Evolutionary conservation across 2,113 vertebrate species (phyloP).

Genomic region (Ophthalmolycus amberensis): DNA sequence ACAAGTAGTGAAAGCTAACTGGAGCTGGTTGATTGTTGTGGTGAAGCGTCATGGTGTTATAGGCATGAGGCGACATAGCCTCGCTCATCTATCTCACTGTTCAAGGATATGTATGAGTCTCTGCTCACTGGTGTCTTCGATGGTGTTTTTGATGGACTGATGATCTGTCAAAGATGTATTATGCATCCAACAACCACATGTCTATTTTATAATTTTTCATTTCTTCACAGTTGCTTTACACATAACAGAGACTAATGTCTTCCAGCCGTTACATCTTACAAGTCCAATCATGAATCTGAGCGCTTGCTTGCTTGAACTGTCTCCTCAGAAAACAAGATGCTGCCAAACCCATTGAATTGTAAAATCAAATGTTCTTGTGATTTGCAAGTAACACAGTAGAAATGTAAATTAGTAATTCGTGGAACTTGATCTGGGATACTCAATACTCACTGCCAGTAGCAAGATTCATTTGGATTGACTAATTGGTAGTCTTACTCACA

Average conservation of each 20-base stretch:
- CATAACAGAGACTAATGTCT: constrained; percentile 15
- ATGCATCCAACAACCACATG: constrained; percentile 1
- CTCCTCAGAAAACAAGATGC: constrained; percentile 30
- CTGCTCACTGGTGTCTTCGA: not conserved
- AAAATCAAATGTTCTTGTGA: constrained; percentile 63
- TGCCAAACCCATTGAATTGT: constrained; percentile 39
- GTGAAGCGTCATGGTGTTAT: not conserved
- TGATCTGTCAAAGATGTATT: constrained; percentile 12
- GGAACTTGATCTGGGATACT: constrained; percentile 39
- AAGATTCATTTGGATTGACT: constrained; percentile 62
- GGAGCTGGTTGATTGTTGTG: not conserved
- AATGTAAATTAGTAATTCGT: constrained; percentile 58
- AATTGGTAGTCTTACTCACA: constrained; percentile 68
- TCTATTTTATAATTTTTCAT: constrained; percentile 22
- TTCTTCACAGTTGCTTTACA: constrained; percentile 27
- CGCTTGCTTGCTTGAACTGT: constrained; percentile 12
- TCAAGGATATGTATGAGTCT: not conserved
- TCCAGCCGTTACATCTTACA: constrained; percentile 34
- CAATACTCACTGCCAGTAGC: constrained; percentile 46
- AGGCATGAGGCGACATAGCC: not conserved
- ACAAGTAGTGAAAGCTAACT: not conserved
- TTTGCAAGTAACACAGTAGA: constrained; percentile 47
- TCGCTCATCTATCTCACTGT: constrained; percentile 9
- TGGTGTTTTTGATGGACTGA: not conserved
- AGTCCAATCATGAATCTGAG: constrained; percentile 32